phyloP scores from a whole-genome alignment of 2,113 vertebrate species.

The Misgurnus anguillicaudatus region DNA sequence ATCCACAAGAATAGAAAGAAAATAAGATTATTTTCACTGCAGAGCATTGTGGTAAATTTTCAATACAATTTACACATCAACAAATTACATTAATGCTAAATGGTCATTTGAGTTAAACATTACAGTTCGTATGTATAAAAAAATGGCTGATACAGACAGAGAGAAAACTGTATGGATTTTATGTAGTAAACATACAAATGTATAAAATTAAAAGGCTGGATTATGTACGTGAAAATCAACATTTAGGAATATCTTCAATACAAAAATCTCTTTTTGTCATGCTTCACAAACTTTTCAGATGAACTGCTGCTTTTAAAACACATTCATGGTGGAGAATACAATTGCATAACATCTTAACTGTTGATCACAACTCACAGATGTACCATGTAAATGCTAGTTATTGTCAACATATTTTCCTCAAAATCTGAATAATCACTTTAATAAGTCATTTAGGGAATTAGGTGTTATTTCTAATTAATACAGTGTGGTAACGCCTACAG shows the following conservation, averaged over 20 bases:
- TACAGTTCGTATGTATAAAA: constrained; percentile 18
- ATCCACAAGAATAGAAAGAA: constrained; percentile 69
- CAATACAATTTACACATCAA: constrained; percentile 70
- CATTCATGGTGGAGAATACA: constrained; percentile 9
- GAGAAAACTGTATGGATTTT: constrained; percentile 8
- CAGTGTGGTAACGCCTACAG: constrained; percentile 9
- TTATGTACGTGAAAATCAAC: neutral
- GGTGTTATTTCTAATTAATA: constrained; percentile 6
- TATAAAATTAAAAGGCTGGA: neutral
- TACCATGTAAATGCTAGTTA: neutral
- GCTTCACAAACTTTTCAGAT: neutral
- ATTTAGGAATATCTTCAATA: neutral
- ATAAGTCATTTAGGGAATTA: constrained; percentile 2
- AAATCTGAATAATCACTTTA: neutral
- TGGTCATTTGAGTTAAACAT: constrained; percentile 6
- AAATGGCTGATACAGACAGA: constrained; percentile 73
- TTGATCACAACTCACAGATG: neutral
- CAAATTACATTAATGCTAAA: constrained; percentile 16
- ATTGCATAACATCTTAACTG: neutral
- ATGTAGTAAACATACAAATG: too few relatives aligned
- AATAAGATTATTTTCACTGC: constrained; percentile 66
- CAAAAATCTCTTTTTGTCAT: neutral
- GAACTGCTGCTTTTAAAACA: constrained; percentile 17
- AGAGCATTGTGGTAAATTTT: constrained; percentile 69
- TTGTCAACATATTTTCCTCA: neutral